A percentile compares a stretch with the other conserved stretches of the same genome.
Conservation (phyloP, 2,113 vertebrate species). For the Tachysurus vachellii region DNA sequence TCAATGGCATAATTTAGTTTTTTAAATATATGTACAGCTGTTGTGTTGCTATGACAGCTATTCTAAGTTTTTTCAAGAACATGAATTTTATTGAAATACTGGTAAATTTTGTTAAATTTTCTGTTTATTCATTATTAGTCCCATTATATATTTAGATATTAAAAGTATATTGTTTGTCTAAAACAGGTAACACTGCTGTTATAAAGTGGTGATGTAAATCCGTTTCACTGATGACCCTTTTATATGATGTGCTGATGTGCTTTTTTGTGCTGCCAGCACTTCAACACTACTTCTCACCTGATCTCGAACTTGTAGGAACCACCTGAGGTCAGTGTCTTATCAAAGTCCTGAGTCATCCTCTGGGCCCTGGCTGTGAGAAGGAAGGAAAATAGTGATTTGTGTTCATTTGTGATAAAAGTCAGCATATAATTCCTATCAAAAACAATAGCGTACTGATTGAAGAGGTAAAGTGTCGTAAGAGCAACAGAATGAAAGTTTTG, state of each 20-base stretch:
- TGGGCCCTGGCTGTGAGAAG: not conserved
- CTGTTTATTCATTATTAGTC: not conserved
- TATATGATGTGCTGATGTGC: not conserved
- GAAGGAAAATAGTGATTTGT: not conserved
- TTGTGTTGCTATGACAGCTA: no score
- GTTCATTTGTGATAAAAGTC: not conserved
- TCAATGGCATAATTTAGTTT: no score
- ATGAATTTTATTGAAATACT: not conserved
- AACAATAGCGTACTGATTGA: not conserved
- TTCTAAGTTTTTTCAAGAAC: no score
- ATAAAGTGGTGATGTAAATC: not conserved
- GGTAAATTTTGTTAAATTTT: not conserved
- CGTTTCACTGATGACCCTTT: not conserved
- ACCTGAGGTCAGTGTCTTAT: not conserved
- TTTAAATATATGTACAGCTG: not conserved
- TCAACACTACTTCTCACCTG: not conserved
- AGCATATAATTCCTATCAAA: not conserved
- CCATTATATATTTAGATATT: not conserved
- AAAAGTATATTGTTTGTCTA: not conserved
- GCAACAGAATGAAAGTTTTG: not conserved
- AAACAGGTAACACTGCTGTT: not conserved
- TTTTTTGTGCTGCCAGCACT: not conserved
- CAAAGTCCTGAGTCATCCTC: not conserved
- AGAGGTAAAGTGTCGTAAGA: not conserved
- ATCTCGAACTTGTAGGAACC: not conserved